Evolutionary conservation across 2,113 vertebrate genomes (phyloP), one percentile per base, ranked within the genome.

Genomic region (Brachyhypopomus occidentalis): DNA sequence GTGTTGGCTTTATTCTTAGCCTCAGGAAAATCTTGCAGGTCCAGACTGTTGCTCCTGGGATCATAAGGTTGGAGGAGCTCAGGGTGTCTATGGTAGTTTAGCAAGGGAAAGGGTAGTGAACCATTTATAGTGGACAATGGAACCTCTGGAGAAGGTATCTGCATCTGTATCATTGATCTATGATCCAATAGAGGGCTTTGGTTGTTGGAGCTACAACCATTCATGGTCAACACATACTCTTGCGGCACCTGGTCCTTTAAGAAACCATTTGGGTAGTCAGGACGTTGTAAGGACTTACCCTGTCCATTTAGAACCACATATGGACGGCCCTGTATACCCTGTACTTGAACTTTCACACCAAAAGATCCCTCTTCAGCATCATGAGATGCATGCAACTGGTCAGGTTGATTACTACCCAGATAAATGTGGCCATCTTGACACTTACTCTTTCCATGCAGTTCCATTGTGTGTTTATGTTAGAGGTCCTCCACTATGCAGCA

Each of bases 311-410:
- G 89, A 20, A 99, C 94, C 73, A 98, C 95, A 62, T 94, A 98
- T 0, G 97, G 96, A 82, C 95, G 96, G 14, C 97, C 97, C 83
- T 96, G 94, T 0, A 98, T 95, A 11, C 97, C 97, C 85, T 98
- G 97, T 9, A 99, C 94, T 81, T 95, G 93, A 69, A 98, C 96
- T 80, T 94, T 95, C 81, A 98, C 95, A 36, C 97, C 97, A 0
- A 98, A 99, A 75, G 93, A 91, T 9, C 94, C 93, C 0, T 45
- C 14, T 88, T 89, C 92, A 3, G 91, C 89, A 60, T 76, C 87
- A 14, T 23, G 83, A 25, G 52, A 55, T 58, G 56, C 27, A 23
- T 59, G 75, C 17, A 30, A 66, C 27, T 55, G 60, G 6, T 78
- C 76, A 59, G 52, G 11, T 19, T 27, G 64, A 48, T 77, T 30